Percentiles rank a stretch among this genome's conserved stretches.
Evolutionary conservation across 2,113 vertebrate genomes (phyloP).

Genomic region (Trichomycterus rosablanca): DNA sequence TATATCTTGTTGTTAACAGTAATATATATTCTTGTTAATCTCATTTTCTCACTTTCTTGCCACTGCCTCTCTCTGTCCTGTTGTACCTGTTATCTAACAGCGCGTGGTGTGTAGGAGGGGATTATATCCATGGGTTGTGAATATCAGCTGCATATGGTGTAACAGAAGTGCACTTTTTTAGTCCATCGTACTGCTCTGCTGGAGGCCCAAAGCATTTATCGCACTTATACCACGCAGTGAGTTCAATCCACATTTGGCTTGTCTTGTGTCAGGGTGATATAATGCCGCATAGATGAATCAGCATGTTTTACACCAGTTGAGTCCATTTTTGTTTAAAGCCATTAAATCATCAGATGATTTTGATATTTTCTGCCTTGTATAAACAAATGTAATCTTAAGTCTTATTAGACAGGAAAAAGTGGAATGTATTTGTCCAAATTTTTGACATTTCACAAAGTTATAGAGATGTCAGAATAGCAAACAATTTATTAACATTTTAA

Average conservation of each 20-base stretch:
- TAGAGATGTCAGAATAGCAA: too few species aligned
- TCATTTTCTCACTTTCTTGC: background rate
- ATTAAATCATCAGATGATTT: too few species aligned
- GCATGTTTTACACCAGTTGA: background rate
- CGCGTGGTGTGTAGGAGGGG: constrained; percentile 35
- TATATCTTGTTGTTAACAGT: too few species aligned
- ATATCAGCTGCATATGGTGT: constrained; percentile 34
- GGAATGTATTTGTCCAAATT: too few species aligned
- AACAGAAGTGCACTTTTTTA: constrained; percentile 39
- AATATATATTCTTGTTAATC: background rate
- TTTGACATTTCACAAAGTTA: too few species aligned
- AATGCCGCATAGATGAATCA: constrained; percentile 32
- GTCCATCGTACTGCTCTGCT: constrained; percentile 11
- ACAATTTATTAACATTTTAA: too few species aligned
- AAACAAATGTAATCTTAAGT: too few species aligned
- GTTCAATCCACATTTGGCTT: constrained; percentile 12
- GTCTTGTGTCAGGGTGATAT: constrained; percentile 1
- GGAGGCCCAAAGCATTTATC: constrained; percentile 10
- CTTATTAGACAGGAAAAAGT: too few species aligned
- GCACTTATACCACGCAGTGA: constrained; percentile 12
- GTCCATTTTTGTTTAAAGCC: too few species aligned
- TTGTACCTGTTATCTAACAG: constrained; percentile 46
- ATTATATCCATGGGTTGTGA: constrained; percentile 31
- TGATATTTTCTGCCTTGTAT: too few species aligned
- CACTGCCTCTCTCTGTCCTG: constrained; percentile 22